Evolutionary conservation across 2,113 vertebrate genomes (phyloP), one percentile per base, ranked within the genome.

Genomic region (Nothocercus nigrocapillus): DNA sequence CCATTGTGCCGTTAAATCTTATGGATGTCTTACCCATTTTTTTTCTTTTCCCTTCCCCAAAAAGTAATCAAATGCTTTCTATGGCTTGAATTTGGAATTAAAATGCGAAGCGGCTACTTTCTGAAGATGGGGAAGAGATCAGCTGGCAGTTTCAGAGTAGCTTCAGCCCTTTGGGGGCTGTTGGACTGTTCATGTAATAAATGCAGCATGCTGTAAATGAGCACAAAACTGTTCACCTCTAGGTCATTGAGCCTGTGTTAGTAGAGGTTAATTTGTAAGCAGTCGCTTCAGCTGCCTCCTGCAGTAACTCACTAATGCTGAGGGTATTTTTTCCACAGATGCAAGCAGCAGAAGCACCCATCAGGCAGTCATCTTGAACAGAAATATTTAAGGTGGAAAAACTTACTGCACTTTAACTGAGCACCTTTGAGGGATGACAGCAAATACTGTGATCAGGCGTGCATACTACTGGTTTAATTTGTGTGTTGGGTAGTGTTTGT

Each of bases 1-100:
- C 69, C 49, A 77, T 96, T 95, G 88, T 94, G 90, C 88, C 72
- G 93, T 95, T 96, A 96, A 97, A 97, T 97, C 91, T 96, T 95
- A 69, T 61, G 85, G 44, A 93, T 96, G 73, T 91, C 96, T 97
- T 97, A 76, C 79, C 90, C 83, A 64, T 27, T 30, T 56, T 94
- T 96, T 30, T 67, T 42, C 18, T 84, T 47, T 40, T 94, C 47
- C 44, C 25, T 59, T 83, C 15, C 10, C 82, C 21, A 62, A 61
- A 93, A 95, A 90, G 13, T 83, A 38, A 81, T 91, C 77, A 95
- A 91, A 93, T 27, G 4, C 54, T 87, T 91, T 90, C 69, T 94
- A 92, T 84, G 83, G 10, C 72, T 93, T 80, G 38, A 94, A 75
- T 94, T 96, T 96, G 82, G 68, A 88, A 82, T 91, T 83, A 87